Evolutionary conservation across 2,797 vertebrate species (phyloP).

Genomic region (Epinephelus awoara): DNA sequence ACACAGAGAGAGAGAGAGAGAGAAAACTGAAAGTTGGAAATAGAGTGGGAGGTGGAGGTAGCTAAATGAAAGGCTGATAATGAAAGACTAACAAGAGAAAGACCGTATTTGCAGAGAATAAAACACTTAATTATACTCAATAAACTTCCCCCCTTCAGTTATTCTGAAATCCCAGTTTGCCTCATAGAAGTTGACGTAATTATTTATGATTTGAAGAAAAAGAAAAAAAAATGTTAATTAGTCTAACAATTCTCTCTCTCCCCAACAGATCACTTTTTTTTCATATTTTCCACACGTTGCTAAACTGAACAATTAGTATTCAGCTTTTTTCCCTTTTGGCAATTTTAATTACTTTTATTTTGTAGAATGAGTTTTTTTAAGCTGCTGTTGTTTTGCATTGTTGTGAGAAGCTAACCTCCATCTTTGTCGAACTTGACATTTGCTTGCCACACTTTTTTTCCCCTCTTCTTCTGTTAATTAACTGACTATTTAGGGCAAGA

Average conservation of each 20-base stretch:
- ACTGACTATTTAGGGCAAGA: conserved; percentile 54
- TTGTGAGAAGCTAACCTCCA: conserved; percentile 65
- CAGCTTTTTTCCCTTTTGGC: conserved; percentile 44
- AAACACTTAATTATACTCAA: conserved; percentile 65
- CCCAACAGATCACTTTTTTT: conserved; percentile 41
- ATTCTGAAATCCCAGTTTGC: conserved; percentile 58
- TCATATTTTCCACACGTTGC: conserved; percentile 35
- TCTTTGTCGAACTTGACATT: conserved; percentile 74
- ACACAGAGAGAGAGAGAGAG: conserved; percentile 18
- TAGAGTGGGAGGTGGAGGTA: conserved; percentile 31
- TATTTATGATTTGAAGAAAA: conserved; percentile 67
- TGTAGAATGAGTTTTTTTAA: conserved; percentile 48
- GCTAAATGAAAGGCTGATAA: conserved; percentile 46
- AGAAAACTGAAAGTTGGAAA: conserved; percentile 27
- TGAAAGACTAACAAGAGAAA: conserved; percentile 58
- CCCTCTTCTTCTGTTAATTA: conserved; percentile 65
- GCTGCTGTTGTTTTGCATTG: conserved; percentile 56
- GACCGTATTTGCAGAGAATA: conserved; percentile 52
- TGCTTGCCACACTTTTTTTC: conserved; percentile 35
- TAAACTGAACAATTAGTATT: conserved; percentile 64
- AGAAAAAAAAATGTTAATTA: conserved; percentile 63
- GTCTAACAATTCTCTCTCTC: conserved; percentile 48
- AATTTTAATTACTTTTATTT: conserved; percentile 73
- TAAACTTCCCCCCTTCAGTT: conserved; percentile 53
- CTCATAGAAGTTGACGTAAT: conserved; percentile 65